Evolutionary conservation across 1,140 invertebrate genomes (phyloP).

Genomic region (Drosophila ironensis): DNA sequence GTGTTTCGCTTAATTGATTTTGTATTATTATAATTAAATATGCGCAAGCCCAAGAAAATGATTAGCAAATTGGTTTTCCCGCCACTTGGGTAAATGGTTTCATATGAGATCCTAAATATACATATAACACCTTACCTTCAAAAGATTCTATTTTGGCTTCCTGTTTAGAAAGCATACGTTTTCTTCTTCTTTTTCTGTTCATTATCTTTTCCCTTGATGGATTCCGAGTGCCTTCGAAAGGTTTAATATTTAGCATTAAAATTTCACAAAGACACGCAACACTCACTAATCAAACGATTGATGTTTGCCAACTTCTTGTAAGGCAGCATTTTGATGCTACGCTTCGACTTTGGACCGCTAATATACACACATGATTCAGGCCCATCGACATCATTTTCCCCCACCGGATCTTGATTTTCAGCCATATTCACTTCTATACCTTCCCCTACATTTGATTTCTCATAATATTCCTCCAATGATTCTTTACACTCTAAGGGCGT

Average conservation of each 20-base stretch:
- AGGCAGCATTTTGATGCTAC: neutral
- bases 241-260: neutral
- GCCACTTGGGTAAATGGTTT: no score
- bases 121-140: slow-evolving; percentile 3
- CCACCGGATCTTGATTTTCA: neutral
- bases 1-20: neutral
- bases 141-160: slow-evolving; percentile 4
- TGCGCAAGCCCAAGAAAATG: neutral
- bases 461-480: neutral
- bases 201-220: neutral
- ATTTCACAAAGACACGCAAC: neutral
- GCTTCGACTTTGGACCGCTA: neutral
- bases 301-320: neutral
- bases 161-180: neutral
- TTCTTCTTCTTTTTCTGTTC: slow-evolving; percentile 1
- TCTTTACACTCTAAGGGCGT: no score
- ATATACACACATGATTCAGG: no score
- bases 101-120: neutral
- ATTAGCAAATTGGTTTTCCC: neutral
- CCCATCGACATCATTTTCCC: no score
- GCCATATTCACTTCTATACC: neutral
- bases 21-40: neutral
- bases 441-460: neutral
- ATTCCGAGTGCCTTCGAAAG: neutral
- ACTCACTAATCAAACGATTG: slow-evolving; percentile 1